These are phyloP conservation scores for Caenorhabditis briggsae DNA, from an alignment of 1,140 invertebrate genomes.

Conservation along the genomic window DNA sequence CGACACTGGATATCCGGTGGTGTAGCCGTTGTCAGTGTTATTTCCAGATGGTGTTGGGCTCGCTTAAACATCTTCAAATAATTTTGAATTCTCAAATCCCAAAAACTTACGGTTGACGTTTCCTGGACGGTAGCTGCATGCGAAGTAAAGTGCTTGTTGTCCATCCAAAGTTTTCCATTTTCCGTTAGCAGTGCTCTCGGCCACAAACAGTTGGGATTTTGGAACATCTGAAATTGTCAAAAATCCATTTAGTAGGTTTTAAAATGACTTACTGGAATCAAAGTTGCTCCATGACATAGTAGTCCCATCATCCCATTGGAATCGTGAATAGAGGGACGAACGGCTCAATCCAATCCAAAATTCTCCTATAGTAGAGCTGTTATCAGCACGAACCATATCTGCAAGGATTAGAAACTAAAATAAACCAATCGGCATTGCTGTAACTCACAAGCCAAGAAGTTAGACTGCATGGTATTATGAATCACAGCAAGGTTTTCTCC, in stretches of 20 bases:
- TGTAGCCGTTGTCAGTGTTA: too few species aligned
- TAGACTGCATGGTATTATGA: slow-evolving; percentile 7
- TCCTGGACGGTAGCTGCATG: not conserved
- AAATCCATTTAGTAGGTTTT: not conserved
- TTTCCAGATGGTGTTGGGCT: too few species aligned
- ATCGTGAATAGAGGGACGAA: not conserved
- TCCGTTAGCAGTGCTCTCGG: not conserved
- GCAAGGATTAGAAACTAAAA: not conserved
- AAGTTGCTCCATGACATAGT: slow-evolving; percentile 5
- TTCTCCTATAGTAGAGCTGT: not conserved
- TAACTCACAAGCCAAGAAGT: slow-evolving; percentile 2
- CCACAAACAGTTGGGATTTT: not conserved
- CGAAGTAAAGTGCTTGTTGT: not conserved
- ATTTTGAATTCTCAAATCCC: too few species aligned
- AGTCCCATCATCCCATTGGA: slow-evolving; percentile 25
- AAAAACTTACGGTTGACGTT: not conserved
- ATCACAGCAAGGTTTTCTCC: not conserved
- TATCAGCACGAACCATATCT: not conserved
- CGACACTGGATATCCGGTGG: too few species aligned
- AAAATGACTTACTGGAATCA: not conserved
- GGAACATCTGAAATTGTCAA: not conserved
- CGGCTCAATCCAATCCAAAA: slow-evolving; percentile 39
- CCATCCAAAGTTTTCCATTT: not conserved
- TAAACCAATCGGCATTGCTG: too few species aligned
- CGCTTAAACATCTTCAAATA: too few species aligned